phyloP scores from a whole-genome alignment of 2,888 invertebrate genomes.

The Harmothoe impar region DNA sequence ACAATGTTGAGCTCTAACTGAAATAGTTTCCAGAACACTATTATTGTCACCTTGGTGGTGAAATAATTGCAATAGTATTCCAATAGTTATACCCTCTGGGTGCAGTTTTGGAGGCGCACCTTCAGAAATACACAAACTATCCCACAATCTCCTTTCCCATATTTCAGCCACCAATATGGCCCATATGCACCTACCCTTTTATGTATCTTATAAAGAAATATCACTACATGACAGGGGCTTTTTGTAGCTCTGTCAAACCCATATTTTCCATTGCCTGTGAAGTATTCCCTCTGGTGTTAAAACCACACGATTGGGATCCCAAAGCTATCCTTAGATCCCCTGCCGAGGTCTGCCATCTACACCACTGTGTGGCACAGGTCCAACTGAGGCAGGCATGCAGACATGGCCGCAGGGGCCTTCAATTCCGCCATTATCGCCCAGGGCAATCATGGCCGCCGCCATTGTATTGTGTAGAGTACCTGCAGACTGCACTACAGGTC shows the following conservation, averaged over 20 bases:
- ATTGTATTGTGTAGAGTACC: slow-evolving; percentile 5
- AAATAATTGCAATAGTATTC: too few species aligned
- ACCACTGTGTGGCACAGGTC: slow-evolving; percentile 23
- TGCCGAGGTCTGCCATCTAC: background rate
- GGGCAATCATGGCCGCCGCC: slow-evolving; percentile 17
- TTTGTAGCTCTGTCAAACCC: background rate
- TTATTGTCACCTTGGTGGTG: too few species aligned
- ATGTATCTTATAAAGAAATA: too few species aligned
- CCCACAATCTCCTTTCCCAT: too few species aligned
- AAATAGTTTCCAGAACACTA: too few species aligned
- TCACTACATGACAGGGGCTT: too few species aligned
- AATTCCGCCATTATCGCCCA: slow-evolving; percentile 2
- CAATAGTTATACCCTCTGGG: too few species aligned
- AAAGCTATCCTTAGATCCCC: slow-evolving; percentile 25
- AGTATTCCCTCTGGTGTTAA: background rate
- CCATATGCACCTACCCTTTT: too few species aligned
- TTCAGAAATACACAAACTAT: too few species aligned
- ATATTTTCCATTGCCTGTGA: background rate
- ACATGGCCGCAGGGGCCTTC: slow-evolving; percentile 31
- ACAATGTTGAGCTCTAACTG: too few species aligned
- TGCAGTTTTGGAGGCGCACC: too few species aligned
- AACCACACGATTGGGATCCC: background rate
- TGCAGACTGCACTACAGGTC: background rate
- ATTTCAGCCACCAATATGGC: too few species aligned
- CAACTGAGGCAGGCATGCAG: slow-evolving; percentile 45